Evolutionary conservation across 2,888 invertebrate species (phyloP).

Genomic region (Nemapogon koenigi): DNA sequence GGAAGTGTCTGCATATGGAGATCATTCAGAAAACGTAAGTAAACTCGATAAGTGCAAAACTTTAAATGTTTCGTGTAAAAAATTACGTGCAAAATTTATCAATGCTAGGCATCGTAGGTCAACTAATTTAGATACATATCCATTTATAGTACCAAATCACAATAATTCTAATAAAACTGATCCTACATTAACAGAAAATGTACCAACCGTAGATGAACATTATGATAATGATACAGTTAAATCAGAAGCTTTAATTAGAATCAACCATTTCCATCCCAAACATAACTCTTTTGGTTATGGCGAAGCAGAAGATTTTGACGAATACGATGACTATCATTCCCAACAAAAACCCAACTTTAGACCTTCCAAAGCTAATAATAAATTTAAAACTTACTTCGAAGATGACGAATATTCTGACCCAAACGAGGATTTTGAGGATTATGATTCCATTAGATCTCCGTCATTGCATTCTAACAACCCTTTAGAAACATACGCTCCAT

Average conservation of each 20-base stretch:
- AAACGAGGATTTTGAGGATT: constrained; percentile 23
- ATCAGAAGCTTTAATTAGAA: constrained; percentile 13
- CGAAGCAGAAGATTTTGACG: background rate
- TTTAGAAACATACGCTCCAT: constrained; percentile 22
- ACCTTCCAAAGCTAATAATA: background rate
- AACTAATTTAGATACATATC: constrained; percentile 27
- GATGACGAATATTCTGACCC: constrained; percentile 20
- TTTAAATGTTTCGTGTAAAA: background rate
- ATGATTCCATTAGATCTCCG: constrained; percentile 11
- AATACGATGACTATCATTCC: too few relatives aligned
- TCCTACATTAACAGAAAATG: constrained; percentile 14
- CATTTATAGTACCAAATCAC: constrained; percentile 28
- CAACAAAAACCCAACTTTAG: too few relatives aligned
- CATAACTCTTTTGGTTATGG: background rate
- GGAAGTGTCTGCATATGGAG: constrained; percentile 42
- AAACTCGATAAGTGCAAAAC: constrained; percentile 16
- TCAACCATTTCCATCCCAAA: constrained; percentile 13
- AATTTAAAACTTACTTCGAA: background rate
- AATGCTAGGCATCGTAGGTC: constrained; percentile 24
- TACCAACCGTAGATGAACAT: background rate
- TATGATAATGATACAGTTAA: constrained; percentile 17
- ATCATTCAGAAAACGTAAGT: constrained; percentile 44
- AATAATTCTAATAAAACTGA: constrained; percentile 20
- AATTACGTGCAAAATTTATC: background rate
- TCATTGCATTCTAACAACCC: constrained; percentile 14